A percentile compares a stretch with the other conserved stretches of the same genome.
Conservation (phyloP, 2,113 vertebrate species). For the Scomber scombrus region DNA sequence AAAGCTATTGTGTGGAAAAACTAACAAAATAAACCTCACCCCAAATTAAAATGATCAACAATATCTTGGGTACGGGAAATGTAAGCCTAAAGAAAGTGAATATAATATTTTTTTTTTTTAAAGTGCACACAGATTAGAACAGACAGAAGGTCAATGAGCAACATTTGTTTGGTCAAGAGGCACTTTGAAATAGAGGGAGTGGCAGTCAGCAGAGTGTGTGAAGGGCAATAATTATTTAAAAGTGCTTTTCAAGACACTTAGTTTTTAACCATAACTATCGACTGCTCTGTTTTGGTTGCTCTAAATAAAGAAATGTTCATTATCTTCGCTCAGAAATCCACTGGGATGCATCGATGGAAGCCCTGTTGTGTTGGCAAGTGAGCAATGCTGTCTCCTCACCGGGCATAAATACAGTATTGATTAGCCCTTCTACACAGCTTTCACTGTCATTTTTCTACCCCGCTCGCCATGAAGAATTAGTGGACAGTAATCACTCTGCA, state of each 20-base stretch:
- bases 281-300: conserved; percentile 72
- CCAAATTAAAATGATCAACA: not conserved
- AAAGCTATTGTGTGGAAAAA: too few species aligned
- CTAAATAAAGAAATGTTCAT: conserved; percentile 79
- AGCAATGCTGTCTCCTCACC: conserved; percentile 79
- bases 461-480: conserved; percentile 70
- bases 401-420: conserved; percentile 86
- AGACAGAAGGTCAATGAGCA: conserved; percentile 2
- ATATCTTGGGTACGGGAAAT: not conserved
- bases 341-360: conserved; percentile 74
- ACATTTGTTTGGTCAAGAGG: conserved; percentile 46
- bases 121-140: not conserved
- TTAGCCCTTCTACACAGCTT: conserved; percentile 79
- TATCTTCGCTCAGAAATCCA: conserved; percentile 69
- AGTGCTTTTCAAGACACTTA: conserved; percentile 47
- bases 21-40: not conserved
- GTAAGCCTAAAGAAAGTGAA: not conserved
- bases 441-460: conserved; percentile 80
- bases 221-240: conserved; percentile 66
- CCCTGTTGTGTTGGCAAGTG: conserved; percentile 74
- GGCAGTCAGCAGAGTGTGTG: conserved; percentile 36
- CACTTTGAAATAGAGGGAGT: conserved; percentile 21
- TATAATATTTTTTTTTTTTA: not conserved
- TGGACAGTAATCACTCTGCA: conserved; percentile 82
- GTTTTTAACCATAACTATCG: conserved; percentile 63